Base-by-base conservation (phyloP, 2,888 invertebrate species). In the Drosophila acutilabella region DNA sequence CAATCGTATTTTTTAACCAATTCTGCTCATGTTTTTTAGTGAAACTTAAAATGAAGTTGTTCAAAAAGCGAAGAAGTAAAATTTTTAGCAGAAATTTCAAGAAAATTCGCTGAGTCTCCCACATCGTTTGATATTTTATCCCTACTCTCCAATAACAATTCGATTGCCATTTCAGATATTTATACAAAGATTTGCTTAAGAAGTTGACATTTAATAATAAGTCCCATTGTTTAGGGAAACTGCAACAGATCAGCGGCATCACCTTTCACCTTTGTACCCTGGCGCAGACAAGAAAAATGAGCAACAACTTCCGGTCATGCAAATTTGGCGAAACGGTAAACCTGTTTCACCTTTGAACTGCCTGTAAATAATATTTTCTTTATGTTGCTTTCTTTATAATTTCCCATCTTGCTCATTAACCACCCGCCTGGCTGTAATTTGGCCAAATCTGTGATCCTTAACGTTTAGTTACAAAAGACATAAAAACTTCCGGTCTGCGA, bases 401-500 rank as follows among this genome's bases (percentile, higher is more conserved):
- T 44, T 56, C 20, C 36, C 30, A 18, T 16, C 26, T 23, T 71
- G 66, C 73, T 68, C 78, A 79, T 79, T 78, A 76, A 60, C 72
- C 78, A 64, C 69, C 83, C 79, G 77, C 72, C 80, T 67, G 23
- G 71, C 52, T 64, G 67, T 68, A 83, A 74, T 80, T 83, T 83
- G 72, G 74, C 53, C 60, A 74, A 69, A 76, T 80, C 74, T 69
- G 54, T 82, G 85, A 82, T 78, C 72, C 80, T 74, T 72, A 40
- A 54, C 77, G 80, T 81, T 82, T 78, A 80, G 71, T 74, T 78
- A 80, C 80, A 80, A 81, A 79, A 71, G 69, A 72, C 72, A 76
- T 71, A 80, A 74, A 69, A 60, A 80, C 84, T 81, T 85, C 87
- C 87, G 84, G 84, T 66, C 56, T 71, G 64, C 66, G 18, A 64